phyloP scores from a whole-genome alignment of 2,888 invertebrate species.

The Pollenia amentaria region DNA sequence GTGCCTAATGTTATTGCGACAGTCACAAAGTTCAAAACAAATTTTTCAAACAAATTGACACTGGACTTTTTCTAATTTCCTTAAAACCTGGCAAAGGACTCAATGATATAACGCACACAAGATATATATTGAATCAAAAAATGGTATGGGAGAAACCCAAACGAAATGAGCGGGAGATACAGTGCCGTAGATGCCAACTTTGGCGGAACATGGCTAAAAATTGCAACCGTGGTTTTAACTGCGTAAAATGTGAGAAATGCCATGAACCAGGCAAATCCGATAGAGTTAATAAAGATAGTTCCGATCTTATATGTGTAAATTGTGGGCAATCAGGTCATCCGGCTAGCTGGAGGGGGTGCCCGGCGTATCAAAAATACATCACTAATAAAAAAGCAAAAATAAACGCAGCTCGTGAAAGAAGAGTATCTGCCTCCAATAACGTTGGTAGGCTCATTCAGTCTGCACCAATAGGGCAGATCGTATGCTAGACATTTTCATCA shows the following conservation, averaged over 20 bases:
- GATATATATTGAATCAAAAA: constrained; percentile 2
- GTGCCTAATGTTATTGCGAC: no score
- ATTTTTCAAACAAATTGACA: no score
- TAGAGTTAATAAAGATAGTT: background rate
- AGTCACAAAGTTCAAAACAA: no score
- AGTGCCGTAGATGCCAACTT: constrained; percentile 25
- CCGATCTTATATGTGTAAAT: constrained; percentile 7
- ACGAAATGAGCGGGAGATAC: background rate
- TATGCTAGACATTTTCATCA: constrained; percentile 9
- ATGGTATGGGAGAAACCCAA: constrained; percentile 21
- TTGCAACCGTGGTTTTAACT: background rate
- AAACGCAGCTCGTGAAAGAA: background rate
- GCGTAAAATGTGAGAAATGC: constrained; percentile 13
- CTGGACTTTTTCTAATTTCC: no score
- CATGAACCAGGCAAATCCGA: constrained; percentile 19
- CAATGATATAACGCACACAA: no score
- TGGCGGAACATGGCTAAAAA: constrained; percentile 35
- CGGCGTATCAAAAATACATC: background rate
- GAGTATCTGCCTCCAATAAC: background rate
- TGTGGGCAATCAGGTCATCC: constrained; percentile 5
- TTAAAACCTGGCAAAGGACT: no score
- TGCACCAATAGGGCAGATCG: background rate
- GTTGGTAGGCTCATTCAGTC: background rate
- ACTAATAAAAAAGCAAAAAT: background rate
- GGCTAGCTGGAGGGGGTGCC: no score